Conservation (phyloP, 1,140 invertebrate genomes). For the Brachionus sp. region DNA sequence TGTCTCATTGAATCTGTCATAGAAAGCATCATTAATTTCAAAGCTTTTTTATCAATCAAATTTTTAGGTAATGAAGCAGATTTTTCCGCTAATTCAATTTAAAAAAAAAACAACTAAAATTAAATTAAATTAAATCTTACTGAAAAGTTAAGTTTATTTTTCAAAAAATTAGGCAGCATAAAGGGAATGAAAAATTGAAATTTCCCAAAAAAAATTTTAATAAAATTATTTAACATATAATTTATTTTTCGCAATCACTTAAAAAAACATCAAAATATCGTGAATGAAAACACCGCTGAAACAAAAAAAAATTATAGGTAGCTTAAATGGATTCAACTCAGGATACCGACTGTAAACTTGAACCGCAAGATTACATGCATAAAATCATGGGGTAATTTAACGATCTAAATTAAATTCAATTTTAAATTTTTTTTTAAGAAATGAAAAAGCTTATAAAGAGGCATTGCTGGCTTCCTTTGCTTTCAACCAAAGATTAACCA, state of each 20-base stretch:
- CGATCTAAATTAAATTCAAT: background rate
- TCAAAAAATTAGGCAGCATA: background rate
- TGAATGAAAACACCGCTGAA: background rate
- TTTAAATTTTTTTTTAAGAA: background rate
- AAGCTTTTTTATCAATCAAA: too few species aligned
- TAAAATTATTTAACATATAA: background rate
- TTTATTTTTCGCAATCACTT: background rate
- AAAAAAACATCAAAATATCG: background rate
- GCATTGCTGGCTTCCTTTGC: background rate
- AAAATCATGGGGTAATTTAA: background rate
- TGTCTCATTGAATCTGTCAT: too few species aligned
- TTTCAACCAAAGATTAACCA: slow-evolving; percentile 84
- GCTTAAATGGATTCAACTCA: background rate
- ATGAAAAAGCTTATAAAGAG: background rate
- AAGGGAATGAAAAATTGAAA: background rate
- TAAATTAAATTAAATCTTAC: background rate
- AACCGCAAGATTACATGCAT: background rate
- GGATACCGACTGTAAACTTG: background rate
- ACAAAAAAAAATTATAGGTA: background rate
- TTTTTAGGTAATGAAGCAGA: too few species aligned
- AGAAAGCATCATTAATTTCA: too few species aligned
- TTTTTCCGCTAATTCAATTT: background rate
- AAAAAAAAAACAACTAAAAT: too few species aligned
- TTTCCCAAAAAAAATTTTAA: background rate
- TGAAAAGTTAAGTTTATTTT: slow-evolving; percentile 11